Conservation (phyloP, 1,140 invertebrate genomes). For the Nilaparvata lugens region DNA sequence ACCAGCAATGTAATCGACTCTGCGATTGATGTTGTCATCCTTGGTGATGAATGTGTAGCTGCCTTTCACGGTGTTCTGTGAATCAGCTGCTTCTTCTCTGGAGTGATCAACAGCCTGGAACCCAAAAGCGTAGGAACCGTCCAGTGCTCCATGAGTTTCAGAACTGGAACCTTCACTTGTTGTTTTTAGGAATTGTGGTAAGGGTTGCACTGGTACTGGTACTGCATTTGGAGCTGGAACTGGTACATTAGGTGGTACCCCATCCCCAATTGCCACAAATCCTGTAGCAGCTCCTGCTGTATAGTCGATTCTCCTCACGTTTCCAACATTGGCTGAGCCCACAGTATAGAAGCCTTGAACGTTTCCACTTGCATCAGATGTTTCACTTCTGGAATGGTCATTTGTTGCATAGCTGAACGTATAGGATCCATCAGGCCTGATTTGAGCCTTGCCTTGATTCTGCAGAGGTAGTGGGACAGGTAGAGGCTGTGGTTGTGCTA, state of each 20-base stretch:
- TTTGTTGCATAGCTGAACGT: slow-evolving; percentile 26
- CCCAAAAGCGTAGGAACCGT: slow-evolving; percentile 26
- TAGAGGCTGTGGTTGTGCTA: neutral
- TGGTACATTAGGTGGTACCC: neutral
- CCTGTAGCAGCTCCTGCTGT: slow-evolving; percentile 21
- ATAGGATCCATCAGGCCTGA: slow-evolving; percentile 23
- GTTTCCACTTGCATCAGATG: slow-evolving; percentile 26
- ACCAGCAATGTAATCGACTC: slow-evolving; percentile 24
- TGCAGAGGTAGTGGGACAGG: neutral
- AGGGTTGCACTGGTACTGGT: too few relatives aligned
- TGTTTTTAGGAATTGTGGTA: too few relatives aligned
- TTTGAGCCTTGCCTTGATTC: neutral
- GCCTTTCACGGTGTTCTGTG: slow-evolving; percentile 26
- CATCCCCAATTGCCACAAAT: slow-evolving; percentile 19
- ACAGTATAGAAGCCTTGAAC: slow-evolving; percentile 26
- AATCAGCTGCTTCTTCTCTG: slow-evolving; percentile 25
- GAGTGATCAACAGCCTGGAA: slow-evolving; percentile 25
- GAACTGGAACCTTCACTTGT: neutral
- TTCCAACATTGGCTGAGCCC: slow-evolving; percentile 20
- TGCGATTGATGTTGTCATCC: slow-evolving; percentile 19
- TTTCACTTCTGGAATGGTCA: slow-evolving; percentile 23
- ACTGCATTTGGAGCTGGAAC: too few relatives aligned
- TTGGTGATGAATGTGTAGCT: slow-evolving; percentile 22
- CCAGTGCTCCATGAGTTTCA: neutral
- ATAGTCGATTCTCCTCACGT: slow-evolving; percentile 22